Base-by-base conservation (phyloP, 2,888 invertebrate genomes). In the Selenia dentaria region DNA sequence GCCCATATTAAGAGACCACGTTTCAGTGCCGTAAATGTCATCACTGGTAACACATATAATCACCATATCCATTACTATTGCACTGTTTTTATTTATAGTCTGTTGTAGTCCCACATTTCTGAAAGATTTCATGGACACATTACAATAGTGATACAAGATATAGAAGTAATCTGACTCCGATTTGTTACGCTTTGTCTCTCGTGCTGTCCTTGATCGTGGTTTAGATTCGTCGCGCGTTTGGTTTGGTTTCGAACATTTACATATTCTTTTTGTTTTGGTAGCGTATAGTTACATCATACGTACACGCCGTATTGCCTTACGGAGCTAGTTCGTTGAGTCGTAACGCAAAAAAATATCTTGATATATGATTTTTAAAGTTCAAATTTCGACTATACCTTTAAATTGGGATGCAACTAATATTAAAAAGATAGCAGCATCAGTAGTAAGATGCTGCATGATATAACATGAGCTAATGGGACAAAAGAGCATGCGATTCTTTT, bases 191-290 rank as follows among this genome's bases (percentile, higher is more conserved):
- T 55, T 51, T 40, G 52, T 49, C 45, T 41, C 49, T 38, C 40
- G 28, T 37, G 8, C 46, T 39, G 52, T 46, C 63, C 61, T 63
- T 61, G 61, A 48, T 54, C 52, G 43, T 56, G 57, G 53, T 58
- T 57, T 54, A 52, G 25, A 39, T 49, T 49, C 43, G 35, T 32
- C 28, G 24, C 22, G 35, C 35, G 40, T 44, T 40, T 24, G 29
- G 40, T 44, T 40, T 22, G 29, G 26, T 26, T 18, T 11, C 36
- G 27, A 27, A 31, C 10, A 31, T 29, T 43, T 26, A 36, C 32
- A 24, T 34, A 35, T 43, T 36, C 2, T 24, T 31, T 38, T 38
- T 38, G 37, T 48, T 47, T 42, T 36, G 34, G 41, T 36, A 32
- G 34, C 28, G 8, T 18, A 26, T n/a, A n/a, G n/a, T 46, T 37